Evolutionary conservation across 2,797 vertebrate genomes (phyloP), one percentile per base, ranked within the genome.

Genomic region (Tapera naevia): DNA sequence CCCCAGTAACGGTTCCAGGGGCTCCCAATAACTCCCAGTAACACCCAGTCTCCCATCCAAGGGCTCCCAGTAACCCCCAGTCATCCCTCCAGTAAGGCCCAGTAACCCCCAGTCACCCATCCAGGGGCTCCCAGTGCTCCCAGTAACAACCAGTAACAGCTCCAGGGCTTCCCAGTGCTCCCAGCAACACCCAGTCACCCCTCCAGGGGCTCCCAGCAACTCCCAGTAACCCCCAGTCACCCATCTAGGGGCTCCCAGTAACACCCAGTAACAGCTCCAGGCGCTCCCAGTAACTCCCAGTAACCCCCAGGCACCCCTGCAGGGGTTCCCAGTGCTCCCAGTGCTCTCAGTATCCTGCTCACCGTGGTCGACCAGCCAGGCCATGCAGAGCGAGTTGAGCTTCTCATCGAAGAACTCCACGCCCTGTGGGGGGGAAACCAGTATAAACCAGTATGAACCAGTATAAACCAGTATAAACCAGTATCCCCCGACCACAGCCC

Each of bases 341-440:
- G 11, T 13, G 17, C 10, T 9, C 19, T 51, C 37, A 54, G 51
- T 32, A 19, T 45, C 7, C 66, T 6, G 33, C 97, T 97, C 91
- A 98, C 98, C 98, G 0, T 98, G 98, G 86, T 98, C 98, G 39
- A 98, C 97, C 15, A 98, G 97, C 98, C 98, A 98, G 24, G 98
- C 98, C 98, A 98, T 98, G 94, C 98, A 98, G 50, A 98, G 86
- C 6, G 98, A 98, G 93, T 98, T 98, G 51, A 98, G 96, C 57
- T 98, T 98, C 95, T 98, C 98, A 17, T 98, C 98, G 19, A 98
- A 98, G 90, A 98, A 98, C 85, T 98, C 98, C 35, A 98, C 97
- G 0, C 98, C 98, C 98, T 98, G 43, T 7, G 3, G n/a, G 5
- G 7, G 1, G 9, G 1, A 15, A 39, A n/a, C n/a, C n/a, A 88